A percentile compares a stretch with the other conserved stretches of the same genome.
Conservation (phyloP, 2,888 invertebrate genomes). For the Nemurella pictetii region DNA sequence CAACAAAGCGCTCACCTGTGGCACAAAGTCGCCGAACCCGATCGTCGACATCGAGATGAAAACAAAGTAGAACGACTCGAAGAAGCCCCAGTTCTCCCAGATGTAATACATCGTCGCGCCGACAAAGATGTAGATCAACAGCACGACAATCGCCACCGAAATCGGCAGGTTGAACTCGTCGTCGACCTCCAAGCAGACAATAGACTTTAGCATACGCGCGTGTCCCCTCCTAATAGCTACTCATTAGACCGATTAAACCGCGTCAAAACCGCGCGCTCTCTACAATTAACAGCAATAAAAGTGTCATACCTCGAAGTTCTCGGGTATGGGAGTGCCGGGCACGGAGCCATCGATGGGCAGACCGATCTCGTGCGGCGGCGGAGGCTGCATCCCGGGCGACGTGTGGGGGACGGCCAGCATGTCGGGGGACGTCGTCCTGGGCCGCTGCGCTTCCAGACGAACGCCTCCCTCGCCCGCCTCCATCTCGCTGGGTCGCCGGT, state of each 20-base stretch:
- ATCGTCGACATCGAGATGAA: slow-evolving; percentile 97
- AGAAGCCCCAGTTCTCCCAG: slow-evolving; percentile 86
- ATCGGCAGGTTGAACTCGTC: slow-evolving; percentile 95
- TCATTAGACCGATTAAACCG: no score
- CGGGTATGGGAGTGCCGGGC: slow-evolving; percentile 71
- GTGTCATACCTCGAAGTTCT: slow-evolving; percentile 61
- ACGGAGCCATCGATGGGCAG: slow-evolving; percentile 48
- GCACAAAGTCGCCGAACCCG: slow-evolving; percentile 93
- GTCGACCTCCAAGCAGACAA: slow-evolving; percentile 58
- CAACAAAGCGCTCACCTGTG: slow-evolving; percentile 68
- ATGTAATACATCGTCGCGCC: slow-evolving; percentile 80
- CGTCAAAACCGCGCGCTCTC: neutral
- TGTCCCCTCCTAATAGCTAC: no score
- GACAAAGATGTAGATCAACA: slow-evolving; percentile 82
- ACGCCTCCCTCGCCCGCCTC: slow-evolving; percentile 61
- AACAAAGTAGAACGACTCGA: slow-evolving; percentile 94
- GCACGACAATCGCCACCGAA: slow-evolving; percentile 80
- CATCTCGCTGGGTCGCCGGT: slow-evolving; percentile 71
- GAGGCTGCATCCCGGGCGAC: slow-evolving; percentile 44
- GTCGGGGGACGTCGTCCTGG: slow-evolving; percentile 50
- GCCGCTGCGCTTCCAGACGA: neutral
- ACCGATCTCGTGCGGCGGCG: slow-evolving; percentile 43
- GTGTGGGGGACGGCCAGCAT: slow-evolving; percentile 17
- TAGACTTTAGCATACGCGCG: neutral
- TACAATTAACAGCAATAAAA: neutral